Evolutionary conservation across 2,113 vertebrate species (phyloP), one percentile per base, ranked within the genome.

Genomic region (Tyto alba): DNA sequence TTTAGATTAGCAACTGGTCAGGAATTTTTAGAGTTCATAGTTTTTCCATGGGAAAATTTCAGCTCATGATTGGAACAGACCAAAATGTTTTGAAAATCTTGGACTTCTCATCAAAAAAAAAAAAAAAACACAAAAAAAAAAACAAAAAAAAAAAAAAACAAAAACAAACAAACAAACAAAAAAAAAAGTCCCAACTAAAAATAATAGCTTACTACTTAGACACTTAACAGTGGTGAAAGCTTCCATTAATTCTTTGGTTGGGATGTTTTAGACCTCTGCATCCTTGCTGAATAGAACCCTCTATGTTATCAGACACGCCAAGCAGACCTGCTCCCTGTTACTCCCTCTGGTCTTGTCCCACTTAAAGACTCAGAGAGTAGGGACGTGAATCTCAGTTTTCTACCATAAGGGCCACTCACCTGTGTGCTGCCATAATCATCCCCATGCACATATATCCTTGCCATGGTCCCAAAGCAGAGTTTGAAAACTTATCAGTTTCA

Each of bases 311-410:
- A 50, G 15, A 38, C 6, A 18, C 11, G 8, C 2, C 52, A 55
- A 72, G 17, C 4, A 0, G 0, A 30, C 8, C 23, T 48, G 10
- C 16, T 45, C 9, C 19, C 3, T 1, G 1, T 64, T 50, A 30
- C 4, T 64, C 19, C 6, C 1, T 1, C 8, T 26, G 11, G 10
- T 43, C 20, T 43, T 36, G 16, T 56, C 29, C 17, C 8, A 52
- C 1, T 43, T 62, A 43, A 71, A 48, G 30, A 19, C 8, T 50
- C 27, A 17, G 4, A 19, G 22, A 27, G 30, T 8, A 59, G 14
- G 14, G 19, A 22, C 1, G 3, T 15, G 13, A 47, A 53, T 34
- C 48, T 68, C 30, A 53, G 3, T 38, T 76, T 76, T 38, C n/a
- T 43, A 2, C 32, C 2, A 0, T 8, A 66, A 55, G 2, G 23